Conservation (phyloP, 2,888 invertebrate species). For the Calephelis perditalis region DNA sequence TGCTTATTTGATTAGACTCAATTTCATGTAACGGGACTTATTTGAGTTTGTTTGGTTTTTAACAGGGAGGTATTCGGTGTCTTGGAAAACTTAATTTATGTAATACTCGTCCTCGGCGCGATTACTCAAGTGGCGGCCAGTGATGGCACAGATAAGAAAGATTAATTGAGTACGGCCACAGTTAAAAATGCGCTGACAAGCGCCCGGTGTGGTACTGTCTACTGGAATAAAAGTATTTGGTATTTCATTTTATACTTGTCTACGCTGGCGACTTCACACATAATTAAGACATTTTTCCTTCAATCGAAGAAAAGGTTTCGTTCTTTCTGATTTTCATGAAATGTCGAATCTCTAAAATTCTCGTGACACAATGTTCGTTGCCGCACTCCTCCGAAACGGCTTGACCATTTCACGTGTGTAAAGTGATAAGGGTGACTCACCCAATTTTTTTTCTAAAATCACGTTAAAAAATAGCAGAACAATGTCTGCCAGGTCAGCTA, state of each 20-base stretch:
- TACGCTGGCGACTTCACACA: neutral
- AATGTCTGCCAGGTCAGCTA: too few species aligned
- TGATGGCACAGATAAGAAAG: conserved; percentile 68
- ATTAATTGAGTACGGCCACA: conserved; percentile 59
- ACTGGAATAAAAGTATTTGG: conserved; percentile 31
- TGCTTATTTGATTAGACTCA: conserved; percentile 29
- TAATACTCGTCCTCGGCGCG: conserved; percentile 69
- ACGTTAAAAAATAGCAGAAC: too few species aligned
- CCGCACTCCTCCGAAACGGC: too few species aligned
- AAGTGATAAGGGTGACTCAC: too few species aligned
- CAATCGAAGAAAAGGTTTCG: too few species aligned
- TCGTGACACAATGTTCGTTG: too few species aligned
- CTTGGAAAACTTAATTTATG: conserved; percentile 76
- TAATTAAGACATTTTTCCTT: too few species aligned
- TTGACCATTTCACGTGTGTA: too few species aligned
- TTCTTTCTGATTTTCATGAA: too few species aligned
- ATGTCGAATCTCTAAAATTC: too few species aligned
- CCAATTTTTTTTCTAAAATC: too few species aligned
- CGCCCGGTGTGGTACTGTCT: conserved; percentile 57
- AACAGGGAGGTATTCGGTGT: conserved; percentile 68
- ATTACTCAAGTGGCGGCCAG: conserved; percentile 64
- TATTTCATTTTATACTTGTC: conserved; percentile 21
- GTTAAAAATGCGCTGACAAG: conserved; percentile 50
- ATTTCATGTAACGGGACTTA: conserved; percentile 26
- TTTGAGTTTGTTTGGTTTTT: conserved; percentile 42